Conservation (phyloP, 2,113 vertebrate genomes). For the Dermatemys mawii region DNA sequence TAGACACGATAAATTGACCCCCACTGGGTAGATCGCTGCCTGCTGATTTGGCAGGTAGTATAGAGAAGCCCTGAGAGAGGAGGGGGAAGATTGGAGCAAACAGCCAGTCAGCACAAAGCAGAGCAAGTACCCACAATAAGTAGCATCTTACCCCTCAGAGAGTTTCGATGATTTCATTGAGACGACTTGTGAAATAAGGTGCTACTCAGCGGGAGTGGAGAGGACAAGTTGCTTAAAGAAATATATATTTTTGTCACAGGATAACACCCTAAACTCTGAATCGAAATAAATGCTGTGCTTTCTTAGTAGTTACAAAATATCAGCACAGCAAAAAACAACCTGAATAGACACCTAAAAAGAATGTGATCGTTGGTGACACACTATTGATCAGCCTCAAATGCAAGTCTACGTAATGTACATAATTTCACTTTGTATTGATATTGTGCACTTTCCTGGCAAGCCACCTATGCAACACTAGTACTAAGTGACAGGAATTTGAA, state of each 20-base stretch:
- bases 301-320: neutral
- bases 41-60: too few relatives aligned
- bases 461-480: neutral
- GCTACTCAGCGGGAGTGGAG: neutral
- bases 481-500: neutral
- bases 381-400: fast-evolving
- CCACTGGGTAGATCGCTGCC: too few relatives aligned
- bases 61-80: too few relatives aligned
- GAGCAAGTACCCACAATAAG: neutral
- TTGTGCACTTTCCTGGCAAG: neutral
- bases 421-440: neutral
- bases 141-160: neutral
- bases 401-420: neutral
- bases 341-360: neutral
- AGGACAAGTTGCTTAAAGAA: neutral
- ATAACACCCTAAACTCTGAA: neutral
- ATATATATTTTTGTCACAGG: neutral
- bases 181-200: fast-evolving
- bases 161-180: neutral
- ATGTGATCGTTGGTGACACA: neutral
- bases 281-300: neutral
- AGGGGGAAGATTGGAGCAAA: neutral
- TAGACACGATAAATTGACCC: too few relatives aligned
- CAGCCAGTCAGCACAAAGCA: neutral
- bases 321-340: neutral